Base-by-base conservation (phyloP, 2,888 invertebrate genomes). In the Mythimna pallens region DNA sequence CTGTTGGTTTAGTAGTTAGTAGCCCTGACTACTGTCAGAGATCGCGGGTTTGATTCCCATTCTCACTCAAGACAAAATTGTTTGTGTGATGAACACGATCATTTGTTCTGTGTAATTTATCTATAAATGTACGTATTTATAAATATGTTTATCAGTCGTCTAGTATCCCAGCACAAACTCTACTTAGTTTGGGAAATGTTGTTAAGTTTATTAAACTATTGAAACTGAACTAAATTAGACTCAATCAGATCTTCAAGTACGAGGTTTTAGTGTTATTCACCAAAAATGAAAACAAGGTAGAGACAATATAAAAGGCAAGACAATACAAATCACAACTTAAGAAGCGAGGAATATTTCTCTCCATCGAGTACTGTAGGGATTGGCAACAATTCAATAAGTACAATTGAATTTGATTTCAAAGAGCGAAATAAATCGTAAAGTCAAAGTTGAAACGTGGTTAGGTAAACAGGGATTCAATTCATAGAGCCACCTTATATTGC, bases 391-490 rank as follows among this genome's bases (percentile, higher is more conserved):
- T 20, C 61, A 22, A 14, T 61, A 34, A 57, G 43, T 34, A 63
- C 62, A 50, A 62, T 43, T 34, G 57, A 57, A 52, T 43, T 52
- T 1, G 10, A 36, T 58, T 79, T 63, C 52, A 43, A 62, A 34
- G 22, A 70, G n/a, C 47, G 14, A 17, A 67, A 57, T 55, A 59
- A 52, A 77, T 40, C 54, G 61, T 61, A 55, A 47, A 70, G 68
- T 70, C 36, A 40, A 52, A 71, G 34, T 73, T 36, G 73, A 54
- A 80, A 30, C 52, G 73, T 64, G 22, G 47, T 36, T 43, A 52
- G 47, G 47, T 12, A 64, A 73, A 76, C 80, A 73, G 73, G 25
- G 52, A 65, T 65, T 57, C 52, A 22, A 57, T 75, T 61, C 25
- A 34, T 34, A 10, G 17, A 47, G 36, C 67, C 58, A 43, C 65